Base-by-base conservation (phyloP, 2,888 invertebrate species). In the Panopea generosa region DNA sequence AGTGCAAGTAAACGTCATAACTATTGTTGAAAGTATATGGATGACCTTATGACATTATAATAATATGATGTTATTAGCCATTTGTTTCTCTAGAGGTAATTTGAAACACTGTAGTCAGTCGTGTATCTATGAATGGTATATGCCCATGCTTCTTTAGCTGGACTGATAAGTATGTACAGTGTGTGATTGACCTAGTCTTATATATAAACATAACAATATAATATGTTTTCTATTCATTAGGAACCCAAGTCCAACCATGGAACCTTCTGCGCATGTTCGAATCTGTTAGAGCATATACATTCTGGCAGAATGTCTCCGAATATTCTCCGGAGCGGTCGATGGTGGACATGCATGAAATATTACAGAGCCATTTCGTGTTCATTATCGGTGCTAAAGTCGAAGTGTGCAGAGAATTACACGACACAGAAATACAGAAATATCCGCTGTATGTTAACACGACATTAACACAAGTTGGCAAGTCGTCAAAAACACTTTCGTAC, bases 401-500 rank as follows among this genome's bases (percentile, higher is more conserved):
- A 40, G 16, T 40, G 7, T 11, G 40, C 40, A 40, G 16, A 16
- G 40, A 40, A 16, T 11, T 40, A 16, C 16, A 40, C 16, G 16
- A 40, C 40, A 16, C 7, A 40, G 40, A 40, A 40, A 16, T 40
- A 11, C 7, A 16, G 16, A 40, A 40, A 16, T 16, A 40, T 53
- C 67, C 67, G 26, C 53, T 68, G 18, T 61, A 43, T 45, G 18
- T 59, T 11, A 18, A 49, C 11, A 52, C 59, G 20, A 60, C 49
- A 18, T 45, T 68, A 20, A 68, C 43, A 26, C 49, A 68, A 29
- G 26, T 68, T 9, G 60, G 68, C 2, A 68, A 60, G 24, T 53
- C 68, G 4, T 68, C 68, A 2, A 68, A 68, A 50, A 61, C 68
- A 16, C 22, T 68, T 6, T 22, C 59, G 6, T 68, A 68, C 20